These are phyloP conservation scores for Epinotia demarniana DNA, from an alignment of 2,888 invertebrate genomes.

Conservation along the genomic window DNA sequence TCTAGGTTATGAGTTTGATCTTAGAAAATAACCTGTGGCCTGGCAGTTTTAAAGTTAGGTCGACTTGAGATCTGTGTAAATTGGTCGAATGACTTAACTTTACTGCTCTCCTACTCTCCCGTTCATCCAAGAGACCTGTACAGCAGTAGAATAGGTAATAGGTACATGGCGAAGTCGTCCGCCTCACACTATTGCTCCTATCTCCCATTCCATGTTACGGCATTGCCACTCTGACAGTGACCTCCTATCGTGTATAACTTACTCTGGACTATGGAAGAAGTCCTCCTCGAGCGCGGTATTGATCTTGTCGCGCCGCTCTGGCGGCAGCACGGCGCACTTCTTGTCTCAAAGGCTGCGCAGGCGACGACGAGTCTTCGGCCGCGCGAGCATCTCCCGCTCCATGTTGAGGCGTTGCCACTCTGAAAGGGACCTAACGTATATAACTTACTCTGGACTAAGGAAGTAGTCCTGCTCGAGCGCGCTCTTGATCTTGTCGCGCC, in stretches of 20 bases:
- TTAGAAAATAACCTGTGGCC: too few species aligned
- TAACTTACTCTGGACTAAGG: slow-evolving; percentile 77
- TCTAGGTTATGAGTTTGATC: too few species aligned
- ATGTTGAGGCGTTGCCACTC: not conserved
- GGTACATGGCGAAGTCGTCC: too few species aligned
- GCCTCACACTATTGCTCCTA: too few species aligned
- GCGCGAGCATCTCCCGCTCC: not conserved
- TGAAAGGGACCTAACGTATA: not conserved
- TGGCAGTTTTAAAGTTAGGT: too few species aligned
- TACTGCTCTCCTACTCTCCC: too few species aligned
- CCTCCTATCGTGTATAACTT: slow-evolving; percentile 47
- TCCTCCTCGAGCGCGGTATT: slow-evolving; percentile 83
- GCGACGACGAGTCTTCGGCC: not conserved
- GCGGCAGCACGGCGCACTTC: not conserved
- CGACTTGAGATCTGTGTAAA: too few species aligned
- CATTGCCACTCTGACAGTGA: too few species aligned
- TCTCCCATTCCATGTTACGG: too few species aligned
- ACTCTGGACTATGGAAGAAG: slow-evolving; percentile 82
- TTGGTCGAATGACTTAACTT: too few species aligned
- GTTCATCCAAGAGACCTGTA: too few species aligned
- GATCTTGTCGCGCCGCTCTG: slow-evolving; percentile 73
- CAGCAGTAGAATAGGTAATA: too few species aligned
- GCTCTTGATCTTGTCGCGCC: slow-evolving; percentile 81
- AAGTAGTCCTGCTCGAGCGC: slow-evolving; percentile 83
- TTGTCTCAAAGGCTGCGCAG: not conserved